Percentiles rank a stretch among this genome's conserved stretches.
Conservation (phyloP, 2,888 invertebrate genomes). For the Taenaris catops region DNA sequence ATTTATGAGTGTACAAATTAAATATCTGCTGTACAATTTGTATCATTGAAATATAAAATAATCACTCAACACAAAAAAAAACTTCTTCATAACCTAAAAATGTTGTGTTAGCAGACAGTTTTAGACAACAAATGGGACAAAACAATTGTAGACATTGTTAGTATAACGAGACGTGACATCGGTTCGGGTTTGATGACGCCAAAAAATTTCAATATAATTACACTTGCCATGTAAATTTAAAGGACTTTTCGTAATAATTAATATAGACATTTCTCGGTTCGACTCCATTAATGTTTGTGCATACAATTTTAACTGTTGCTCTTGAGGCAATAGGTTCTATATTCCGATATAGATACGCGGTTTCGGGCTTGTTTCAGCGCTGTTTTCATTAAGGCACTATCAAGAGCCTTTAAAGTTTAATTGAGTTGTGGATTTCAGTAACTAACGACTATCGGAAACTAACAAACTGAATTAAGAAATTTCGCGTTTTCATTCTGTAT, state of each 20-base stretch:
- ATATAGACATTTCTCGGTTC: slow-evolving; percentile 12
- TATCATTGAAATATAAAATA: too few relatives aligned
- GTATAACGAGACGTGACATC: slow-evolving; percentile 4
- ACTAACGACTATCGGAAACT: slow-evolving; percentile 53
- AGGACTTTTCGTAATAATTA: slow-evolving; percentile 13
- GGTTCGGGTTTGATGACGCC: slow-evolving; percentile 2
- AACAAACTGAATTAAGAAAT: slow-evolving; percentile 44
- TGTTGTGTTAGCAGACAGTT: background rate
- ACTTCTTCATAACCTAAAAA: background rate
- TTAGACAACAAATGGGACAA: background rate
- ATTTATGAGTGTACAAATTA: too few relatives aligned
- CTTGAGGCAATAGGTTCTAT: slow-evolving; percentile 13
- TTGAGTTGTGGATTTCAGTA: slow-evolving; percentile 62
- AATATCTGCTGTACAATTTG: too few relatives aligned
- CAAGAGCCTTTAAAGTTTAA: slow-evolving; percentile 62
- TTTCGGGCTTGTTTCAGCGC: slow-evolving; percentile 13
- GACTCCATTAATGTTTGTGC: slow-evolving; percentile 3
- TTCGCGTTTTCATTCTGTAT: slow-evolving; percentile 29
- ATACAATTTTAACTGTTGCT: slow-evolving; percentile 9
- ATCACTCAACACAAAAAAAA: too few relatives aligned
- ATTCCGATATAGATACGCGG: slow-evolving; percentile 22
- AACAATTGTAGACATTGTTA: slow-evolving; percentile 2
- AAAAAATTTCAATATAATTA: slow-evolving; percentile 10
- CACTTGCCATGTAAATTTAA: slow-evolving; percentile 11
- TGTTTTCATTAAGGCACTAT: slow-evolving; percentile 47